Percentiles rank a stretch among this genome's conserved stretches.
Conservation (phyloP, 2,113 vertebrate species). For the Nestor notabilis region DNA sequence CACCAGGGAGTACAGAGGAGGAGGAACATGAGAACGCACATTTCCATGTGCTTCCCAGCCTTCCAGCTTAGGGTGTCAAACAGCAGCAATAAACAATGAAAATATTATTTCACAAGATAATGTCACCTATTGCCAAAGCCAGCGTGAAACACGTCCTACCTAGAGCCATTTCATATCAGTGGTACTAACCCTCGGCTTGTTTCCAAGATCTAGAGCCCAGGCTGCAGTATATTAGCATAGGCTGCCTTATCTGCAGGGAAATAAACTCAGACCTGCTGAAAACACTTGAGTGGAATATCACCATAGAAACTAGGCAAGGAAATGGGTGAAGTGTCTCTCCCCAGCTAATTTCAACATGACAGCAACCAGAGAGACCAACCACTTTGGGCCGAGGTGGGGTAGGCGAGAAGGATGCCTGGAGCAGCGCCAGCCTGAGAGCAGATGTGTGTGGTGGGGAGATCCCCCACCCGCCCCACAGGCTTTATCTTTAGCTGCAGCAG, state of each 20-base stretch:
- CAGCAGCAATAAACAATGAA: not conserved
- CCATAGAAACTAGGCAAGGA: slow-evolving; percentile 81
- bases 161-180: not conserved
- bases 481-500: not conserved
- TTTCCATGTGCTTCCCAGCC: not conserved
- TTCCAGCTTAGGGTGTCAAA: not conserved
- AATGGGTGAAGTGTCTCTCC: slow-evolving; percentile 46
- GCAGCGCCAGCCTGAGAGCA: not conserved
- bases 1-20: not conserved
- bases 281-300: slow-evolving; percentile 65
- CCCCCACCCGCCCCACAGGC: not conserved
- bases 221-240: not conserved
- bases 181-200: not conserved
- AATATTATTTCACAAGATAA: not conserved
- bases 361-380: slow-evolving; percentile 11
- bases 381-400: not conserved
- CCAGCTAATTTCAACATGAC: slow-evolving; percentile 59
- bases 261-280: slow-evolving; percentile 63
- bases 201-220: slow-evolving; percentile 9
- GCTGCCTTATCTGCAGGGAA: slow-evolving; percentile 67
- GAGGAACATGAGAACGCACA: not conserved
- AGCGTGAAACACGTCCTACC: not conserved
- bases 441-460: not conserved
- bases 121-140: not conserved
- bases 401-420: not conserved